phyloP scores from a whole-genome alignment of 2,797 vertebrate genomes.

The Sarcoramphus papa region DNA sequence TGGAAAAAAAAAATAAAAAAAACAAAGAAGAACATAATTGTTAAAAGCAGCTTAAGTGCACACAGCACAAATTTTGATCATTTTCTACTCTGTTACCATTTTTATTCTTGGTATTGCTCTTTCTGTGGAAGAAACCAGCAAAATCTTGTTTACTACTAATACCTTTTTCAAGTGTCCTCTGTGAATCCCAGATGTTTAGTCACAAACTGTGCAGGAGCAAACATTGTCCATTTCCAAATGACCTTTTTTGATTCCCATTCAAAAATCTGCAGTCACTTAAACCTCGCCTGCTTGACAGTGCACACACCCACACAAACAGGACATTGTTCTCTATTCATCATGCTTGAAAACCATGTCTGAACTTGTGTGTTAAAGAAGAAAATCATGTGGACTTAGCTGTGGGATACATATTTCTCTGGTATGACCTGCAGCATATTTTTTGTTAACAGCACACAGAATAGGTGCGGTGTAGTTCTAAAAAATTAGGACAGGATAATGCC shows the following conservation, averaged over 20 bases:
- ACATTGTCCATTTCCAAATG: slow-evolving; percentile 5
- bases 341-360: slow-evolving; percentile 35
- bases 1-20: too few species aligned
- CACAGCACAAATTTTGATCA: background rate
- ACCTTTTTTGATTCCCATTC: slow-evolving; percentile 47
- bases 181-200: background rate
- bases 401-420: background rate
- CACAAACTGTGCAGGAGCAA: background rate
- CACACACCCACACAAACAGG: slow-evolving; percentile 3
- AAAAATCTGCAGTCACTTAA: slow-evolving; percentile 26
- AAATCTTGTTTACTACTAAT: background rate
- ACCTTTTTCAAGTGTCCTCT: background rate
- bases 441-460: background rate
- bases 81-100: background rate
- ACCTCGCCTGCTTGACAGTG: background rate
- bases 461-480: background rate
- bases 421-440: background rate
- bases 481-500: background rate
- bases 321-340: slow-evolving; percentile 25
- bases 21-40: background rate
- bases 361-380: slow-evolving; percentile 15
- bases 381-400: background rate
- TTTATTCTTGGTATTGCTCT: background rate
- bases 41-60: slow-evolving; percentile 17
- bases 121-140: background rate